Evolutionary conservation across 2,888 invertebrate species (phyloP).

Genomic region (Piscicola geometra): DNA sequence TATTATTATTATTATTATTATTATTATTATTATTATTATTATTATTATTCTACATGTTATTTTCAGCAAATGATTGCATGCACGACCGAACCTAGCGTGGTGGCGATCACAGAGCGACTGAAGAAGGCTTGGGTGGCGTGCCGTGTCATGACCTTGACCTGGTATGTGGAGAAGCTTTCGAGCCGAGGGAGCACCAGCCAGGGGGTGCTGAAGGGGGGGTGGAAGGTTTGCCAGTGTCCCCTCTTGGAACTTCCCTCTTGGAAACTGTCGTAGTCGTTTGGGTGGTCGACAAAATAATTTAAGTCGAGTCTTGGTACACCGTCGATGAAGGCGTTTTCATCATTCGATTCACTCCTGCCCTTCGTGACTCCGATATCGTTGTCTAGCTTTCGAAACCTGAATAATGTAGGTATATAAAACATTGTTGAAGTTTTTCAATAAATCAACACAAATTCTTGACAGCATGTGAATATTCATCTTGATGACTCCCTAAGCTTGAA

Average conservation of each 20-base stretch:
- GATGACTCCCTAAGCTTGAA: too few relatives aligned
- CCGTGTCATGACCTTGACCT: not conserved
- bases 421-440: too few relatives aligned
- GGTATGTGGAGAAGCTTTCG: not conserved
- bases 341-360: not conserved
- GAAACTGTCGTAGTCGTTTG: not conserved
- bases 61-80: too few relatives aligned
- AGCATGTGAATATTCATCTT: too few relatives aligned
- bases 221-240: not conserved
- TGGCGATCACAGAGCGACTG: not conserved
- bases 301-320: not conserved
- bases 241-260: not conserved
- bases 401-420: not conserved
- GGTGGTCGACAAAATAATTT: not conserved
- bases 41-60: too few relatives aligned
- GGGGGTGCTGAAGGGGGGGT: not conserved
- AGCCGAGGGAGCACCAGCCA: not conserved
- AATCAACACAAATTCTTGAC: too few relatives aligned
- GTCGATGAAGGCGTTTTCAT: not conserved
- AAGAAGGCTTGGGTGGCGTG: conserved; percentile 1
- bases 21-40: not conserved
- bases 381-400: not conserved
- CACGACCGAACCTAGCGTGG: not conserved
- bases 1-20: conserved; percentile 20
- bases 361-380: not conserved